Evolutionary conservation across 2,888 invertebrate species (phyloP).

Genomic region (Tetranychus truncatus): DNA sequence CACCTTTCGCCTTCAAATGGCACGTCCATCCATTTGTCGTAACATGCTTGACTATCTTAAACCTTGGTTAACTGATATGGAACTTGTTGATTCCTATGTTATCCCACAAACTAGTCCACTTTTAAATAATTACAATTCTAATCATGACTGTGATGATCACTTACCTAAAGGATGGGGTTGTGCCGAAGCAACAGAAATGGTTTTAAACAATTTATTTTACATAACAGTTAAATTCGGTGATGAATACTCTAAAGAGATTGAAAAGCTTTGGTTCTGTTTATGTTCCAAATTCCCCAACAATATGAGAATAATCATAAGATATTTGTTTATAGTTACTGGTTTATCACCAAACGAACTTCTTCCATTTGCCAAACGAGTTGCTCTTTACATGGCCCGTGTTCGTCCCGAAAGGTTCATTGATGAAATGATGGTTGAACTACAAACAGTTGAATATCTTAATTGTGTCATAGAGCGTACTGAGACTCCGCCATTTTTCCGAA

Average conservation of each 20-base stretch:
- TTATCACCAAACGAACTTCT: slow-evolving; percentile 89
- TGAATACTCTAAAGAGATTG: slow-evolving; percentile 82
- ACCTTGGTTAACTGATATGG: slow-evolving; percentile 97
- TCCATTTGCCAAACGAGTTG: slow-evolving; percentile 80
- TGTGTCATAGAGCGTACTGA: slow-evolving; percentile 89
- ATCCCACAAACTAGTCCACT: slow-evolving; percentile 39
- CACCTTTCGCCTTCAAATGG: slow-evolving; percentile 86
- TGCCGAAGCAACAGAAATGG: slow-evolving; percentile 98
- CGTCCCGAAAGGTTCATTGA: slow-evolving; percentile 79
- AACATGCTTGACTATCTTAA: slow-evolving; percentile 73
- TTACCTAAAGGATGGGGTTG: slow-evolving; percentile 65
- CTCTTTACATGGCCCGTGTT: slow-evolving; percentile 74
- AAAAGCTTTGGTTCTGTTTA: slow-evolving; percentile 85
- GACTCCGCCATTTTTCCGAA: slow-evolving; percentile 89
- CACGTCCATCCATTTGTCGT: slow-evolving; percentile 75
- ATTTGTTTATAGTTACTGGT: slow-evolving; percentile 84
- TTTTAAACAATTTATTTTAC: slow-evolving; percentile 93
- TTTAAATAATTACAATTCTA: not conserved
- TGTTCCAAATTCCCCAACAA: slow-evolving; percentile 94
- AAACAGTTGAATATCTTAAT: slow-evolving; percentile 87
- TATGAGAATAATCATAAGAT: slow-evolving; percentile 83
- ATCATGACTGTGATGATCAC: slow-evolving; percentile 8
- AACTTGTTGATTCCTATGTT: slow-evolving; percentile 86
- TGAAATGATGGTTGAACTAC: slow-evolving; percentile 90
- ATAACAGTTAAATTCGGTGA: slow-evolving; percentile 94